Evolutionary conservation across 2,113 vertebrate species (phyloP).

Genomic region (Bettongia penicillata): DNA sequence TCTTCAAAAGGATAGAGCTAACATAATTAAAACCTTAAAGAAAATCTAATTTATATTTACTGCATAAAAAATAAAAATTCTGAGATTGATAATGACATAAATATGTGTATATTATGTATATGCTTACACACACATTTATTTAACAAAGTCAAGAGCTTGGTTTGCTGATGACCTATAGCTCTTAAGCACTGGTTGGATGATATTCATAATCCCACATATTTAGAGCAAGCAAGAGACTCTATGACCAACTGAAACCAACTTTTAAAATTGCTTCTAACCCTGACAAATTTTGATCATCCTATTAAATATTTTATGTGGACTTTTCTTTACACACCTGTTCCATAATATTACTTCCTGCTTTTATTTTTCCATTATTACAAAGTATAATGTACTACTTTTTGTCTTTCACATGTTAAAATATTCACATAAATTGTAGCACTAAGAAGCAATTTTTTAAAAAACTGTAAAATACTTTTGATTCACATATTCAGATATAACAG

Average conservation of each 20-base stretch:
- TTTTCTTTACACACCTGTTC: slow-evolving; percentile 18
- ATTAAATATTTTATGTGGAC: slow-evolving; percentile 25
- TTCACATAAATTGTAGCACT: slow-evolving; percentile 50
- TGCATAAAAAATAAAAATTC: slow-evolving; percentile 47
- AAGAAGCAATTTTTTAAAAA: slow-evolving; percentile 46
- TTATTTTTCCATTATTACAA: slow-evolving; percentile 31
- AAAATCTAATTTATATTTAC: slow-evolving; percentile 21
- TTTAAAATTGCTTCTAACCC: slow-evolving; percentile 1
- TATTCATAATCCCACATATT: slow-evolving; percentile 15
- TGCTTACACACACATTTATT: not conserved
- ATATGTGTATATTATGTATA: not conserved
- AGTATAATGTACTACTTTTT: not conserved
- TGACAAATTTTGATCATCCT: slow-evolving; percentile 2
- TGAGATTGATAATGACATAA: slow-evolving; percentile 25
- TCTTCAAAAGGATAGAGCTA: not conserved
- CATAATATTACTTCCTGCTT: slow-evolving; percentile 45
- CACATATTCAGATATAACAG: slow-evolving; percentile 32
- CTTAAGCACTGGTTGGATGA: slow-evolving; percentile 32
- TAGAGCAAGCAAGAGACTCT: slow-evolving; percentile 41
- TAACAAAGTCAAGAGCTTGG: slow-evolving; percentile 41
- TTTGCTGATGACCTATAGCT: slow-evolving; percentile 31
- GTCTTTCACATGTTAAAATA: slow-evolving; percentile 30
- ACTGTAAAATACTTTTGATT: slow-evolving; percentile 24
- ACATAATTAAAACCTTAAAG: slow-evolving; percentile 46
- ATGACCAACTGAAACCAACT: slow-evolving; percentile 38